These are phyloP conservation scores for Blastobasis lacticolella DNA, from an alignment of 2,888 invertebrate species.

Conservation along the genomic window DNA sequence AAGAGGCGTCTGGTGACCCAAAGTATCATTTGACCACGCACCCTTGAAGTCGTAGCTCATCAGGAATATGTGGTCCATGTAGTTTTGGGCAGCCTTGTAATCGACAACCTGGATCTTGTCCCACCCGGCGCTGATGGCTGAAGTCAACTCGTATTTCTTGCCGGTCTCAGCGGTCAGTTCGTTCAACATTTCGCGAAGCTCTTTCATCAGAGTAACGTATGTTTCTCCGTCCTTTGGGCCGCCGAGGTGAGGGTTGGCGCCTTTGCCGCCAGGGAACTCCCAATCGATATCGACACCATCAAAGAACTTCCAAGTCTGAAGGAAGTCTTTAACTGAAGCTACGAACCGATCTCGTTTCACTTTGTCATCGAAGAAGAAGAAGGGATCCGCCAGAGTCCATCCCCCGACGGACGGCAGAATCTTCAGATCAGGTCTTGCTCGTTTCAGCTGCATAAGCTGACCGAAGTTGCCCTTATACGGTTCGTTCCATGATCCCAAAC, in stretches of 20 bases:
- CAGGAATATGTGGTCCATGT: conserved; percentile 67
- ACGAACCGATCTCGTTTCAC: conserved; percentile 57
- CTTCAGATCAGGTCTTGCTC: conserved; percentile 59
- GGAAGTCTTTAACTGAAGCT: conserved; percentile 60
- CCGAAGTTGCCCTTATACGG: conserved; percentile 69
- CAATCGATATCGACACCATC: conserved; percentile 68
- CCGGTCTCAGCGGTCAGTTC: conserved; percentile 55
- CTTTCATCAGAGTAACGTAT: conserved; percentile 58
- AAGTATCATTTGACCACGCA: conserved; percentile 64
- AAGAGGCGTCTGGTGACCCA: conserved; percentile 59
- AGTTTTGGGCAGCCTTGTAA: conserved; percentile 59
- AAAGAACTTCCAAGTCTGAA: conserved; percentile 67
- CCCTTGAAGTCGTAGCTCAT: conserved; percentile 70
- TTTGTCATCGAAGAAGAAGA: conserved; percentile 61
- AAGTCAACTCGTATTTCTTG: conserved; percentile 61
- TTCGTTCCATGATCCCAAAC: conserved; percentile 63
- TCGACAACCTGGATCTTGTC: conserved; percentile 68
- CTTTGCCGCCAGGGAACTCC: conserved; percentile 70
- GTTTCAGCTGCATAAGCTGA: conserved; percentile 64
- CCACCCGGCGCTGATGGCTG: conserved; percentile 69
- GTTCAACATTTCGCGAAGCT: conserved; percentile 59
- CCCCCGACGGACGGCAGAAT: conserved; percentile 64
- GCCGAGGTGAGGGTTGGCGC: conserved; percentile 61
- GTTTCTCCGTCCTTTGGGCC: conserved; percentile 56
- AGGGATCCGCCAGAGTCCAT: conserved; percentile 67